Evolutionary conservation across 2,797 vertebrate genomes (phyloP).

Genomic region (Phrynocephalus forsythii): DNA sequence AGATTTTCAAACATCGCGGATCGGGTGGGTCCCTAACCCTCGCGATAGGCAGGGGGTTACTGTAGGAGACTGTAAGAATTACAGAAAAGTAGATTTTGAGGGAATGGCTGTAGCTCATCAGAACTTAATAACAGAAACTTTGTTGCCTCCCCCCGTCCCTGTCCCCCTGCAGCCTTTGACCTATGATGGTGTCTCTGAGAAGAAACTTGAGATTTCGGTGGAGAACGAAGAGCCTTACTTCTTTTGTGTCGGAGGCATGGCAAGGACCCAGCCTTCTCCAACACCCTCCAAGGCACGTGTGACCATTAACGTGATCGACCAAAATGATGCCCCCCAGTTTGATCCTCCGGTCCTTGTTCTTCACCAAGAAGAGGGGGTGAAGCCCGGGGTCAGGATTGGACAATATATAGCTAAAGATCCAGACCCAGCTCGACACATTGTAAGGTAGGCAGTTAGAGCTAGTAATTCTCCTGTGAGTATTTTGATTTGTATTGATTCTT

Average conservation of each 20-base stretch:
- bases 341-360: conserved; percentile 8
- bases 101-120: not conserved
- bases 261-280: rapidly evolving
- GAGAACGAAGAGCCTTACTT: conserved; percentile 79
- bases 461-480: not conserved
- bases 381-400: conserved; percentile 75
- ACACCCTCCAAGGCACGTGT: conserved; percentile 35
- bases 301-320: conserved; percentile 70
- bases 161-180: conserved; percentile 74
- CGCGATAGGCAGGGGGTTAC: too few relatives aligned
- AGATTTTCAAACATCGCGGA: too few relatives aligned
- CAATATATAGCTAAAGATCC: conserved; percentile 74
- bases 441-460: conserved; percentile 74
- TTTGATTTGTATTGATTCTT: not conserved
- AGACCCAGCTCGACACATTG: conserved; percentile 57
- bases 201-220: conserved; percentile 72
- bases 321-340: conserved; percentile 81
- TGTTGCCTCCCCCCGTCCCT: not conserved
- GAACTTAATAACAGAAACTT: conserved; percentile 10
- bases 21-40: too few relatives aligned
- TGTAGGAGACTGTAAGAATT: not conserved
- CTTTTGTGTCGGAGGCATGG: conserved; percentile 57
- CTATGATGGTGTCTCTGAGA: conserved; percentile 57
- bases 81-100: not conserved
- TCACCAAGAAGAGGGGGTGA: conserved; percentile 75